Conservation (phyloP, 1,140 invertebrate species). For the Drosophila santomea region DNA sequence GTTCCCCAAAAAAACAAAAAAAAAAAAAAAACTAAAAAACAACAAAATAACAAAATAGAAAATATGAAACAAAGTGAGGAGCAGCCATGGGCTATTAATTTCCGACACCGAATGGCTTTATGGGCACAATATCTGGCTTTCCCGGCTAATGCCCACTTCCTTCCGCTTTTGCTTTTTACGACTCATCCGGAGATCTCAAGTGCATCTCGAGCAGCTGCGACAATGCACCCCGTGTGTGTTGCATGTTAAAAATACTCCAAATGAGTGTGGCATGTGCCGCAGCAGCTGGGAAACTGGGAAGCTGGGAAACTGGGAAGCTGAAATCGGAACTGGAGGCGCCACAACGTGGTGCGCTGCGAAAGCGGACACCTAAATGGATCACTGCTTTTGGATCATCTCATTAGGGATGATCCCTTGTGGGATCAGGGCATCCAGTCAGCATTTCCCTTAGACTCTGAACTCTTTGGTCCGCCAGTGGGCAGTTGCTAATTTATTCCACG, state of each 20-base stretch:
- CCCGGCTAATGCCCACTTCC: slow-evolving; percentile 73
- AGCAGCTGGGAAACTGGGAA: slow-evolving; percentile 6
- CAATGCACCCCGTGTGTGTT: slow-evolving; percentile 28
- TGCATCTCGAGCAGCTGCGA: slow-evolving; percentile 35
- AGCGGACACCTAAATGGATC: slow-evolving; percentile 1
- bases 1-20: slow-evolving; percentile 23
- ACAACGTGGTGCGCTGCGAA: background rate
- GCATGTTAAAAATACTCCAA: slow-evolving; percentile 71
- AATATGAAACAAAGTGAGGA: background rate
- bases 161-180: slow-evolving; percentile 60
- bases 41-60: too few relatives aligned
- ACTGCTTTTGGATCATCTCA: background rate
- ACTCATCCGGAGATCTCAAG: slow-evolving; percentile 23
- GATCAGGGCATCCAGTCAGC: background rate
- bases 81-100: slow-evolving; percentile 22
- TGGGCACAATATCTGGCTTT: slow-evolving; percentile 1
- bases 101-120: slow-evolving; percentile 16
- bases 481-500: slow-evolving; percentile 77
- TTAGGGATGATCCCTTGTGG: background rate
- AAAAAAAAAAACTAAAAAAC: too few relatives aligned
- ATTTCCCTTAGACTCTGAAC: slow-evolving; percentile 6
- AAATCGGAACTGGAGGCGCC: slow-evolving; percentile 4
- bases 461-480: background rate
- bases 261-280: slow-evolving; percentile 79
- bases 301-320: background rate